These are phyloP conservation scores for Cyprinus carpio DNA, from an alignment of 2,113 vertebrate species.

Conservation along the genomic window DNA sequence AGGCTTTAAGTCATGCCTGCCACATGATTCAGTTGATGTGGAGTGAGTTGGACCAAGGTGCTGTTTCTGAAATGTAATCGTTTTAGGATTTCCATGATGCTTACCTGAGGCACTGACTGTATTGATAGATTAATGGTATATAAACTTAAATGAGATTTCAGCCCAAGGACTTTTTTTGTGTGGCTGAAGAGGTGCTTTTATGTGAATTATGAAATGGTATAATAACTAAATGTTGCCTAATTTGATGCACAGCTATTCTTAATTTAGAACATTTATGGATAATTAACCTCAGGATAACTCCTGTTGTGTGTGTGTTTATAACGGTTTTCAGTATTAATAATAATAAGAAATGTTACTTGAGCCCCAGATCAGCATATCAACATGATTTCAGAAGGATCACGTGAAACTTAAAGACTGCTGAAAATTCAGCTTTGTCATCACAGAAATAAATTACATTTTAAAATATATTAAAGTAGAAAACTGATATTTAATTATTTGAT, in stretches of 20 bases:
- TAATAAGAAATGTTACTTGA: not conserved
- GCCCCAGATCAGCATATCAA: not conserved
- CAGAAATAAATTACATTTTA: not conserved
- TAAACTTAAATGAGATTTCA: conserved; percentile 1
- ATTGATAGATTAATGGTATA: not conserved
- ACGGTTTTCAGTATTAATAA: not conserved
- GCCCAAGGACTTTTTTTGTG: not conserved
- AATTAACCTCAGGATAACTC: no score
- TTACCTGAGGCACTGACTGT: conserved; percentile 11
- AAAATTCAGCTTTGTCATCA: not conserved
- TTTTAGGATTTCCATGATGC: conserved; percentile 1
- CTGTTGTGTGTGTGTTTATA: no score
- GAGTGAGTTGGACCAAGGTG: not conserved
- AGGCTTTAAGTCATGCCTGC: conserved; percentile 4
- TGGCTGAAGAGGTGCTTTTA: not conserved
- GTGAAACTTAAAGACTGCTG: not conserved
- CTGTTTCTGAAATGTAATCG: conserved; percentile 1
- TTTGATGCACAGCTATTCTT: not conserved
- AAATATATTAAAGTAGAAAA: no score
- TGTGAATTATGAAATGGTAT: not conserved
- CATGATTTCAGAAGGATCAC: not conserved
- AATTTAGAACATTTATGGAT: no score
- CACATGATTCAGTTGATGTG: conserved; percentile 4
- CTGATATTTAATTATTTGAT: no score
- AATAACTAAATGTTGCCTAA: not conserved